Evolutionary conservation across 1,140 invertebrate species (phyloP), one percentile per base, ranked within the genome.

Genomic region (Ceratosolen fusciceps): DNA sequence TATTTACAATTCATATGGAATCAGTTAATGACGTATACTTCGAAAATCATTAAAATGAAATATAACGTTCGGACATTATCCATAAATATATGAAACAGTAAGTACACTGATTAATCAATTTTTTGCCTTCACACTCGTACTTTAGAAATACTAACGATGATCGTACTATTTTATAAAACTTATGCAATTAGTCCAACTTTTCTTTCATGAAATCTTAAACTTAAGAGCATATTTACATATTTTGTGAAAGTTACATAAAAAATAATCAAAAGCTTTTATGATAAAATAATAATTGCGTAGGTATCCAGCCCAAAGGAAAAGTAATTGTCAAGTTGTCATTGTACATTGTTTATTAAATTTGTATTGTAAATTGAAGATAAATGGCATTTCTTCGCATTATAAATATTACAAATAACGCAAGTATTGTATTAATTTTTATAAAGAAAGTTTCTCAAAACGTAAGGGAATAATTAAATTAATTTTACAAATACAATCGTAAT

Each of bases 61-160:
- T 21, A 52, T 52, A 16, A 3, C 21, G 10, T 21, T 16, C 3
- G 9, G 21, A 21, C 19, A 21, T 52, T 52, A 52, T 52, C 2
- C 21, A 52, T 16, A 52, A 52, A 43, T 7, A 19, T 52, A 52
- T 52, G 5, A 16, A 52, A 52, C 10, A 8, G 10, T 52, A 52
- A 52, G 10, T 16, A 52, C 3, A 52, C 2, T 52, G 49, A 8
- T 8, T 52, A 52, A 52, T 19, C 2, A 14, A 21, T 52, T 43
- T 43, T 52, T 3, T 16, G 19, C 21, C 21, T 52, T 52, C 21
- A 52, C 49, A 52, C 21, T 34, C 8, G 52, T n/a, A 21, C 31
- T 56, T 74, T 74, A 43, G 9, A 74, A 74, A 60, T 54, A 74
- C 56, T 29, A 39, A 60, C 37, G 37, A 60, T n/a, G n/a, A 54